Evolutionary conservation across 2,113 vertebrate genomes (phyloP), one percentile per base, ranked within the genome.

Genomic region (Dunckerocampus dactyliophorus): DNA sequence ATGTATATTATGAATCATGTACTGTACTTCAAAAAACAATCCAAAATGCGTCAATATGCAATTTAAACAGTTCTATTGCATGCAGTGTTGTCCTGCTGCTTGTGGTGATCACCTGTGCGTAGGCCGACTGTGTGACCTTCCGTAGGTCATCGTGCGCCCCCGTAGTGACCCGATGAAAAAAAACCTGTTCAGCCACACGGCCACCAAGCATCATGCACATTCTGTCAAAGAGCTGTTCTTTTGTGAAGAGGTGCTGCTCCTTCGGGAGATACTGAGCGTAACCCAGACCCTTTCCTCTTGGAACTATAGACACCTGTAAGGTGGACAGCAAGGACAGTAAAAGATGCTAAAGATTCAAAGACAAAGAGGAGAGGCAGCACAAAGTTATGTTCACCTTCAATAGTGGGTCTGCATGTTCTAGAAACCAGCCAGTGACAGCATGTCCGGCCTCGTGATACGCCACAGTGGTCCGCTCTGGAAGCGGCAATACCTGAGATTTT

Each of bases 181-280:
- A 99, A 83, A 98, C 93, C 79, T 97, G 93, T 80, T 99, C 96
- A 0, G 96, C 91, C 31, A 95, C 96, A 0, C 96, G 93, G 12
- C 96, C 96, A 0, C 95, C 96, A 57, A 99, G 80, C 16, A 92
- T 96, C 96, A 97, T 94, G 71, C 96, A 99, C 96, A 99, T 98
- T 65, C 95, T 89, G 81, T 99, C 96, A 79, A 97, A 87, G 15
- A 99, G 91, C 83, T 99, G 96, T 83, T 98, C 94, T 81, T 88
- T 93, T 60, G 90, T 95, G 61, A 97, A 97, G 22, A 99, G 86
- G 71, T 95, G 95, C 72, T 98, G 95, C 19, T 99, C 96, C 82
- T 92, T 98, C 13, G 93, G 94, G 45, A 97, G 88, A 78, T 98
- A 95, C 81, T 96, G 96, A 34, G 93, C 93, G 0, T 96, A 99